phyloP scores from a whole-genome alignment of 2,797 vertebrate genomes.

The Lepilemur septentrionalis region DNA sequence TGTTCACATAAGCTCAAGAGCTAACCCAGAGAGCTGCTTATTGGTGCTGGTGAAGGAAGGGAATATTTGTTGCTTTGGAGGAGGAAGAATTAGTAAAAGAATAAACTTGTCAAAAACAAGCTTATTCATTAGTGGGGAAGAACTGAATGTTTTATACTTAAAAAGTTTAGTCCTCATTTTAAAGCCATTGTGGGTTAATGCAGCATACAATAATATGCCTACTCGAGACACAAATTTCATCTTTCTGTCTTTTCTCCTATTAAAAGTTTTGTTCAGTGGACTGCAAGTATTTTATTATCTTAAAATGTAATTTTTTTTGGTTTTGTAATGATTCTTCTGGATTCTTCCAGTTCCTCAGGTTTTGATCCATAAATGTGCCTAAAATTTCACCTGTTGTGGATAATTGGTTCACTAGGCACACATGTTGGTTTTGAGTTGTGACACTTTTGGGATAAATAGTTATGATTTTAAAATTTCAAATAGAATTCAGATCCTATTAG shows the following conservation, averaged over 20 bases:
- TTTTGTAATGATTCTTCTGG: neutral
- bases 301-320: neutral
- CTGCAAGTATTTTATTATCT: neutral
- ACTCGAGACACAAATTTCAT: neutral
- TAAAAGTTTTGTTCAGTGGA: neutral
- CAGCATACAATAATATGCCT: neutral
- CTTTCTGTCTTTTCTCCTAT: neutral
- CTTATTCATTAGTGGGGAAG: neutral
- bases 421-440: neutral
- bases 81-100: neutral
- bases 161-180: neutral
- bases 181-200: neutral
- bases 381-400: neutral
- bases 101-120: neutral
- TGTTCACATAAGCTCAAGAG: neutral
- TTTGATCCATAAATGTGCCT: neutral
- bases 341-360: neutral
- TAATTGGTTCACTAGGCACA: neutral
- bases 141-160: neutral
- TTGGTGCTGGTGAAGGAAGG: neutral
- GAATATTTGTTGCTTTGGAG: neutral
- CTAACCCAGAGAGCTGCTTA: neutral
- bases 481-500: neutral
- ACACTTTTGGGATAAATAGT: neutral
- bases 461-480: neutral